Conservation (phyloP, 1,140 invertebrate genomes). For the Solenopsis invicta region DNA sequence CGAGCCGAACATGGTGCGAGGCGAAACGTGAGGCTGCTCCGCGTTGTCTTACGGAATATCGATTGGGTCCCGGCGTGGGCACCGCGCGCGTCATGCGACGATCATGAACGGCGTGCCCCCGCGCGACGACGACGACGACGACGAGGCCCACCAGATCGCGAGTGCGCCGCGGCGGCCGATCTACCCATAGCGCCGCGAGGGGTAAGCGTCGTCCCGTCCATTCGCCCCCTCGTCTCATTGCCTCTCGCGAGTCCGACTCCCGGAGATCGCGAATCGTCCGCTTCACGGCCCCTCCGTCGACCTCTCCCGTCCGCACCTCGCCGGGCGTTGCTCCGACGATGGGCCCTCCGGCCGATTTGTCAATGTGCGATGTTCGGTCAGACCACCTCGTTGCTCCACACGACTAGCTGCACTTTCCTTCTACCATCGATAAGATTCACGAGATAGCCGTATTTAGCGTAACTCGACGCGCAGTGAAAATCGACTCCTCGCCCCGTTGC, state of each 20-base stretch:
- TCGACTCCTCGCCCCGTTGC: not conserved
- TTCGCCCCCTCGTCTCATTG: no score
- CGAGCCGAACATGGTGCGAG: constrained; percentile 73
- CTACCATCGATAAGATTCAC: not conserved
- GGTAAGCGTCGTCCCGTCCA: constrained; percentile 23
- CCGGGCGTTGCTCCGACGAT: not conserved
- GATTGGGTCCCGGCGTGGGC: constrained; percentile 71
- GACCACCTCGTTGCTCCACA: no score
- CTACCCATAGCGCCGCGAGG: constrained; percentile 9
- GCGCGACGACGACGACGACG: constrained; percentile 38
- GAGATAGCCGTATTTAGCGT: not conserved
- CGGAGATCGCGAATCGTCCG: not conserved
- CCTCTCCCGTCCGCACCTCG: not conserved
- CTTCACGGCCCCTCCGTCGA: not conserved
- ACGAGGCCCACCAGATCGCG: not conserved
- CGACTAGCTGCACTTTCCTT: no score
- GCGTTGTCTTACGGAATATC: constrained; percentile 77
- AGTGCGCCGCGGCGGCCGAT: constrained; percentile 4
- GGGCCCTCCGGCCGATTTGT: not conserved
- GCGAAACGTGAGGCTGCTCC: constrained; percentile 71
- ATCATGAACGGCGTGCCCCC: constrained; percentile 69
- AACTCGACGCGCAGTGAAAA: not conserved
- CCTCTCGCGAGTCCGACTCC: constrained; percentile 9
- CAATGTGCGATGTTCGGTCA: not conserved
- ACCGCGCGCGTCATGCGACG: constrained; percentile 65